These are phyloP conservation scores for Tenthredo livida DNA, from an alignment of 2,888 invertebrate species.

Conservation along the genomic window DNA sequence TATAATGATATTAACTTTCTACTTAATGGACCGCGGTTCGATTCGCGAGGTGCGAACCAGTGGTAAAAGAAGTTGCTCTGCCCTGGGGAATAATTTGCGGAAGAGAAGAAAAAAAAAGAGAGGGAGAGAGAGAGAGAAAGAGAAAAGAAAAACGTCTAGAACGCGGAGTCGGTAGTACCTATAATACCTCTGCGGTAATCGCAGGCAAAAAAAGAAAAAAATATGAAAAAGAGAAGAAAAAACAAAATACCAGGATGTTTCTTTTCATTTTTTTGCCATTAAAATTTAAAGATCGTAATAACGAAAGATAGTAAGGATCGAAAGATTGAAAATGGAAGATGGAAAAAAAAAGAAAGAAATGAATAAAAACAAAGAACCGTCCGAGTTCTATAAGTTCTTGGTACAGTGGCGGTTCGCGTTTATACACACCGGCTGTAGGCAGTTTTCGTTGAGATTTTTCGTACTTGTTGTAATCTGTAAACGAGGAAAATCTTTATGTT, in stretches of 20 bases:
- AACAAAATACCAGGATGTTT: neutral
- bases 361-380: neutral
- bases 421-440: constrained; percentile 24
- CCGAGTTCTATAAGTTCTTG: neutral
- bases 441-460: neutral
- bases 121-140: neutral
- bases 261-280: neutral
- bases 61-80: constrained; percentile 61
- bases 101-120: constrained; percentile 25
- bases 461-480: constrained; percentile 23
- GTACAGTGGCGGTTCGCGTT: neutral
- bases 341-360: neutral
- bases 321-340: neutral
- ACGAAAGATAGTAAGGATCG: neutral
- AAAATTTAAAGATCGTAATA: neutral
- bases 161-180: neutral
- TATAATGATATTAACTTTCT: constrained; percentile 79
- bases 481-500: constrained; percentile 39
- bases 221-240: neutral
- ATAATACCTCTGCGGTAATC: neutral
- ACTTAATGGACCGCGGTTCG: constrained; percentile 78
- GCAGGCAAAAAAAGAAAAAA: neutral
- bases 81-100: constrained; percentile 72
- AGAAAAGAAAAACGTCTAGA: neutral
- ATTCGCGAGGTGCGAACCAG: constrained; percentile 75